Evolutionary conservation across 2,888 invertebrate genomes (phyloP).

Genomic region (Eurois occulta): DNA sequence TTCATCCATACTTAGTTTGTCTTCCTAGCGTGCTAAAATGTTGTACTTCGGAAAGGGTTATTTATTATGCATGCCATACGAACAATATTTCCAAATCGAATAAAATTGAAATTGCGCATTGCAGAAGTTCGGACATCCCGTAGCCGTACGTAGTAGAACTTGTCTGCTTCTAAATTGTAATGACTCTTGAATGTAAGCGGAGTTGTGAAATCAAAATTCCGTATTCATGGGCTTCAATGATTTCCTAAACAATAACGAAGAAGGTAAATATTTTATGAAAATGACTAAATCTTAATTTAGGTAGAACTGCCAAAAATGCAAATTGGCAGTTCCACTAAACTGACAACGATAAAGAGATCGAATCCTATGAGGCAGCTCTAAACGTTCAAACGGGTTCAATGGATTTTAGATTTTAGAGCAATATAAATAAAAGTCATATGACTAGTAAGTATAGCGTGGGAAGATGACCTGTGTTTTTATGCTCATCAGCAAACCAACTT

Average conservation of each 20-base stretch:
- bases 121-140: not conserved
- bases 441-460: constrained; percentile 28
- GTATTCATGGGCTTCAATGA: not conserved
- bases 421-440: constrained; percentile 29
- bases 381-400: constrained; percentile 2
- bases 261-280: not conserved
- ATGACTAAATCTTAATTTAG: not conserved
- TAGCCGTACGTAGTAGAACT: not conserved
- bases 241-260: not conserved
- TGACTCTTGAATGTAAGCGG: not conserved
- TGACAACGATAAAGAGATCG: not conserved
- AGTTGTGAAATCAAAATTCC: not conserved
- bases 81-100: not conserved
- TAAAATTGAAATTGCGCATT: constrained; percentile 6
- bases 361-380: not conserved
- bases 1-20: not conserved
- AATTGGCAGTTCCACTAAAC: not conserved
- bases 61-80: not conserved
- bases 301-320: constrained; percentile 2
- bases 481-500: constrained; percentile 11
- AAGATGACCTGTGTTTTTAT: constrained; percentile 18
- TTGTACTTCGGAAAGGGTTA: not conserved
- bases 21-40: not conserved
- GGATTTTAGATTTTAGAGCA: constrained; percentile 16
- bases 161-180: not conserved